Base-by-base conservation (phyloP, 2,797 vertebrate species). In the Chrosomus eos region DNA sequence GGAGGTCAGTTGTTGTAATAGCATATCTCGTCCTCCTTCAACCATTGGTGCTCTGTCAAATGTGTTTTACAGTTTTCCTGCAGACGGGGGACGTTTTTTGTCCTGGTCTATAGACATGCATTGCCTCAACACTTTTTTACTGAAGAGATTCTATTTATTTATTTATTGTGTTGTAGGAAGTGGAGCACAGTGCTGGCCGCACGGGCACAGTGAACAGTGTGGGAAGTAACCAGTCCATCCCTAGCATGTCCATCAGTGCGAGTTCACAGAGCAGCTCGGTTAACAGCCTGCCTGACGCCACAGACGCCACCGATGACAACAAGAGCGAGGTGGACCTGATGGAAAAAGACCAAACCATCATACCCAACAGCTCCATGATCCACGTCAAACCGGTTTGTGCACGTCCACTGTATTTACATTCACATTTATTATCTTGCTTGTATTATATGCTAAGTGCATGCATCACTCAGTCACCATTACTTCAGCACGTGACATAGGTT, bases 201-300 rank as follows among this genome's bases (percentile, higher is more conserved):
- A 98, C 97, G 0, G 98, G 98, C 90, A 99, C 98, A 10, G 98
- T 99, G 87, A 99, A 99, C 91, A 99, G 98, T 60, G 97, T 99
- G 48, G 98, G 98, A 86, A 99, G 98, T 93, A 99, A 98, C 94
- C 98, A 99, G 89, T 99, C 98, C 91, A 99, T 99, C 91, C 98
- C 98, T 87, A 99, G 98, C 90, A 99, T 99, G 98, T 99, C 98
- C 86, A 99, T 99, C 94, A 99, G 98, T 89, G 98, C 98, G 94
- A 99, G 98, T 93, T 99, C 98, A 92, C 98, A 99, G 95, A 99
- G 98, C 94, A 99, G 98, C 94, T 99, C 98, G 86, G 98, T 99
- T 93, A 99, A 99, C 94, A 99, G 98, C 94, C 95, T 99, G 91
- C 97, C 97, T 80, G 98, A 99, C 87, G 97, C 96, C 82, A 96